A percentile compares a stretch with the other conserved stretches of the same genome.
Evolutionary conservation across 2,113 vertebrate genomes (phyloP).

Genomic region (Corythaeola cristata): DNA sequence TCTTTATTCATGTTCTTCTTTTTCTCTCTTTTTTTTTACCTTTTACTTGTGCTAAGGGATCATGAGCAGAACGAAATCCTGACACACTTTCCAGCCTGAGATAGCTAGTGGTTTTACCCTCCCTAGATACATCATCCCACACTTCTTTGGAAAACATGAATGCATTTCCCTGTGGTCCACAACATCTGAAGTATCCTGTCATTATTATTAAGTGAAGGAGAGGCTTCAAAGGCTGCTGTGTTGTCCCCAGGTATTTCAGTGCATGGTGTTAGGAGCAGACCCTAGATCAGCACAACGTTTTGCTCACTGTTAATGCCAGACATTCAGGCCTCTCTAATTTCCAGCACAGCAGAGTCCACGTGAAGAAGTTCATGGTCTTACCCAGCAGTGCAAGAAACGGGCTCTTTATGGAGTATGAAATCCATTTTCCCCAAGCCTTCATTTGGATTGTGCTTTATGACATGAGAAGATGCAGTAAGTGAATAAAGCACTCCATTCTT

Average conservation of each 20-base stretch:
- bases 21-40: background rate
- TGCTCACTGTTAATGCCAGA: background rate
- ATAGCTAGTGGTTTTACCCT: background rate
- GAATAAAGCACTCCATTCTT: conserved; percentile 17
- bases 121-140: background rate
- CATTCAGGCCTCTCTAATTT: background rate
- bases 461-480: conserved; percentile 20
- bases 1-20: background rate
- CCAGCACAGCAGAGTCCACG: background rate
- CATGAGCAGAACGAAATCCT: background rate
- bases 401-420: conserved; percentile 50
- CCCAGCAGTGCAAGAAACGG: conserved; percentile 36
- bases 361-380: background rate
- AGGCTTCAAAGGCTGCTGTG: background rate
- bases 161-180: background rate
- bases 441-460: conserved; percentile 9
- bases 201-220: background rate
- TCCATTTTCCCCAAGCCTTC: conserved; percentile 16
- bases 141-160: background rate
- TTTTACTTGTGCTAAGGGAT: background rate
- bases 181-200: background rate
- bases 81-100: background rate
- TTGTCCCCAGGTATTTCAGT: background rate
- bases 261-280: background rate
- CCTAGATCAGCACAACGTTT: background rate